Evolutionary conservation across 2,888 invertebrate species (phyloP), one percentile per base, ranked within the genome.

Genomic region (Trichogramma dendrolimi): DNA sequence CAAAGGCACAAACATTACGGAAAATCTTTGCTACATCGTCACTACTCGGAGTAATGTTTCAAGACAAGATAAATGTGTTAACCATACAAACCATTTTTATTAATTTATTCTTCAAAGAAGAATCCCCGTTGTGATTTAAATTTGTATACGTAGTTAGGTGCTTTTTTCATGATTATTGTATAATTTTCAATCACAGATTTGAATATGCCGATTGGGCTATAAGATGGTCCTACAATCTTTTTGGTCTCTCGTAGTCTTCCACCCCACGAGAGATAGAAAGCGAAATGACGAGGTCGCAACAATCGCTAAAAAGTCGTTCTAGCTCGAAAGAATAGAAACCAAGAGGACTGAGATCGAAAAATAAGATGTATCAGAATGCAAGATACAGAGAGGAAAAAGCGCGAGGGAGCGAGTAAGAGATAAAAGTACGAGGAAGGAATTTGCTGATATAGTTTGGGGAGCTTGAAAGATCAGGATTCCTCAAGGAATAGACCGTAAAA

Each of bases 291-390:
- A 79, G 78, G 78, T 78, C 75, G 76, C 77, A 79, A 79, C 77
- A 78, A 77, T 74, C 77, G 78, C 78, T 79, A 78, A 79, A 79
- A 78, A 77, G 78, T 72, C 74, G 78, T 78, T 79, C 77, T 75
- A 72, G 47, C 2, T 27, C n/a, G 41, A 27, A 54, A 38, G 54
- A 8, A 38, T 4, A 11, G 53, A 55, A 55, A 53, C 10, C 53
- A 63, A 40, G 58, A 64, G 61, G 58, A 61, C 58, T 52, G 60
- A 58, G 60, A 61, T 11, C 61, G 63, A 63, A 63, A 63, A 63
- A 63, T 55, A 58, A 60, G 60, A 40, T 67, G 68, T 67, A 60
- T 65, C 70, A 66, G 71, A 67, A 56, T 46, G 61, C 14, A 49
- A 56, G 62, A 53, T 58, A 43, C 27, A 27, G 27, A 27, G 27